A percentile compares a stretch with the other conserved stretches of the same genome.
These are phyloP conservation scores for Atherix ibis DNA, from an alignment of 2,888 invertebrate species.

Conservation along the genomic window DNA sequence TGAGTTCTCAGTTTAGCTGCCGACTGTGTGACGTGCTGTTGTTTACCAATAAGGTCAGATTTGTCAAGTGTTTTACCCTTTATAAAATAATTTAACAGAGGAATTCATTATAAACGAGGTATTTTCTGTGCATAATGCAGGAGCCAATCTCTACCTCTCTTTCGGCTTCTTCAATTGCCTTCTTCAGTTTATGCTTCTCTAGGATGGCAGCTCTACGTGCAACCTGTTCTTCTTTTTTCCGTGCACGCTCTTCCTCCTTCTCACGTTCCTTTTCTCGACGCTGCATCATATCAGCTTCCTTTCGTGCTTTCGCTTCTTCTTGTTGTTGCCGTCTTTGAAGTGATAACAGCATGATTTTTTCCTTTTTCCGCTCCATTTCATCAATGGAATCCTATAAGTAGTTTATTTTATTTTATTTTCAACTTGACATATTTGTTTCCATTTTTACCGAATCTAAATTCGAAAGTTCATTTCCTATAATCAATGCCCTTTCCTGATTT, in stretches of 20 bases:
- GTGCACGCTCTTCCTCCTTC: slow-evolving; percentile 56
- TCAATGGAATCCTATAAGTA: slow-evolving; percentile 56
- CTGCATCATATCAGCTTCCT: slow-evolving; percentile 66
- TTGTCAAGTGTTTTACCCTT: slow-evolving; percentile 71
- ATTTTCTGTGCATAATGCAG: too few relatives aligned
- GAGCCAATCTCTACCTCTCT: too few relatives aligned
- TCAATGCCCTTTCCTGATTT: slow-evolving; percentile 37
- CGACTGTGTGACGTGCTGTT: slow-evolving; percentile 33
- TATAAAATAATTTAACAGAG: slow-evolving; percentile 10
- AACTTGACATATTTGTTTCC: not conserved
- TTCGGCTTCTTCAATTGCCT: slow-evolving; percentile 83
- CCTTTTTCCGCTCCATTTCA: slow-evolving; percentile 86
- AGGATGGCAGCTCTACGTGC: slow-evolving; percentile 75
- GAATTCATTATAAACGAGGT: not conserved
- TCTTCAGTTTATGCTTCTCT: slow-evolving; percentile 85
- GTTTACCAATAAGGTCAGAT: slow-evolving; percentile 40
- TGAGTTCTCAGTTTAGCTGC: slow-evolving; percentile 48
- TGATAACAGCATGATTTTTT: slow-evolving; percentile 77
- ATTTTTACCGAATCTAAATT: slow-evolving; percentile 55
- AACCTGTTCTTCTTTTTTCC: slow-evolving; percentile 68
- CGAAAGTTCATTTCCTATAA: slow-evolving; percentile 50
- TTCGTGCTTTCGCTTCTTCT: slow-evolving; percentile 69
- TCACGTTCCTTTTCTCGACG: slow-evolving; percentile 60
- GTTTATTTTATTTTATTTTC: not conserved
- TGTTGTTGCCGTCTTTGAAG: slow-evolving; percentile 80